These are phyloP conservation scores for Microtus richardsoni DNA, from an alignment of 2,113 vertebrate species.

Conservation along the genomic window DNA sequence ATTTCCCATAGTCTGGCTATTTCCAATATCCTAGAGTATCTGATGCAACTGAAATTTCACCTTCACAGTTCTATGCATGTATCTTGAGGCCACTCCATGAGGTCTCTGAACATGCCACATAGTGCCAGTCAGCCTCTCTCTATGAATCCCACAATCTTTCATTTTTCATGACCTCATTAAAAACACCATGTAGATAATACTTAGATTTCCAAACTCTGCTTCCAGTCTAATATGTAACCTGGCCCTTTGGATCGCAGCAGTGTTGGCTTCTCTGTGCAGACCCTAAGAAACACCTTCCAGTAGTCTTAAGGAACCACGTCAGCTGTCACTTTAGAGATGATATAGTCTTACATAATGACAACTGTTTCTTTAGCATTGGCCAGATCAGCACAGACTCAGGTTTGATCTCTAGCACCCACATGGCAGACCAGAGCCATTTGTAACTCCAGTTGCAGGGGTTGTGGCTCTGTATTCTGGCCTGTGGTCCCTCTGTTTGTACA, in stretches of 20 bases:
- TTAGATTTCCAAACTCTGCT: too few species aligned
- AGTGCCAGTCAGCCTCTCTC: neutral
- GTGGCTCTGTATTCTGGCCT: neutral
- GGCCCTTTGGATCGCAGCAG: neutral
- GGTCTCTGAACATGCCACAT: neutral
- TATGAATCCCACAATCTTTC: neutral
- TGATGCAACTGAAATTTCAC: neutral
- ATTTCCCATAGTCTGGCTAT: neutral
- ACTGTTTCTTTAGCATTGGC: neutral
- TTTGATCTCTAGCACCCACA: neutral
- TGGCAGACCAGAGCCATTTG: neutral
- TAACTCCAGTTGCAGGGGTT: neutral
- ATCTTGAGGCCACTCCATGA: neutral
- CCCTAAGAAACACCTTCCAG: neutral
- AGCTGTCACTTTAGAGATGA: neutral
- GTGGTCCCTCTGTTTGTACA: neutral
- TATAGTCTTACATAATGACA: too few species aligned
- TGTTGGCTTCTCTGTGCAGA: neutral
- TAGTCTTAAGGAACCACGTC: neutral
- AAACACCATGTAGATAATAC: too few species aligned
- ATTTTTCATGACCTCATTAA: neutral
- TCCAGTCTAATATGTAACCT: neutral
- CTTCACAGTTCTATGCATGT: neutral
- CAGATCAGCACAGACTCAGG: neutral
- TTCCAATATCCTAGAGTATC: neutral